Evolutionary conservation across 2,888 invertebrate species (phyloP), one percentile per base, ranked within the genome.

Genomic region (Agrochola lychnidis): DNA sequence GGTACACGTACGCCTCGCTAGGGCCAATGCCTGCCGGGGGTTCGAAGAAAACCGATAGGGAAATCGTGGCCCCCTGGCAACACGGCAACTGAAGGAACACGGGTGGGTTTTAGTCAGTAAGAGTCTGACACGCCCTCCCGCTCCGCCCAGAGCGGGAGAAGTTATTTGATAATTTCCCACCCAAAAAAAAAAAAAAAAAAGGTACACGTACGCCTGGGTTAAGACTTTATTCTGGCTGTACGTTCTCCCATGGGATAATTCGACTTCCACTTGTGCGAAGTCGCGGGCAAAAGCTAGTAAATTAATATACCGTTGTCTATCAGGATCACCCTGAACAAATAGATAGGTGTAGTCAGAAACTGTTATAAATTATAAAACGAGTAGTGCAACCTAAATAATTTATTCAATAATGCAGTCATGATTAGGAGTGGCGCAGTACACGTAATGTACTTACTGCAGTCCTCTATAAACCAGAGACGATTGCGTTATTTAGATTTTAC

Each of bases 331-430:
- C 25, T 81, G 74, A 78, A 59, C 68, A 61, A 45, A 79, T 30
- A 79, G 10, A 66, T 70, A 45, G 36, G 36, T 61, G 56, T 48
- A 78, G 61, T 67, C 36, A n/a, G 51, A 82, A 69, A 40, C 63
- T 22, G 66, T 77, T 83, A 70, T 73, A 69, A 48, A 66, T 66
- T 79, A 36, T 73, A 57, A 48, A 81, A 83, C 81, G 53, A 73
- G 56, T 83, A 81, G 12, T 70, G 79, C 73, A 70, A 79, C 57
- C 73, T 73, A 57, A 79, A 66, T 81, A 84, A 83, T 83, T 79
- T 73, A 81, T 81, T 83, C 79, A 81, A 30, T 40, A 70, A 79
- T 79, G 61, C 84, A 83, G 81, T 66, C 84, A 61, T 79, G 80
- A 70, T 81, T 79, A 73, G 84, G 81, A 70, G 84, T 83, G 79